Evolutionary conservation across 2,113 vertebrate species (phyloP).

Genomic region (Diphyllodes magnificus): DNA sequence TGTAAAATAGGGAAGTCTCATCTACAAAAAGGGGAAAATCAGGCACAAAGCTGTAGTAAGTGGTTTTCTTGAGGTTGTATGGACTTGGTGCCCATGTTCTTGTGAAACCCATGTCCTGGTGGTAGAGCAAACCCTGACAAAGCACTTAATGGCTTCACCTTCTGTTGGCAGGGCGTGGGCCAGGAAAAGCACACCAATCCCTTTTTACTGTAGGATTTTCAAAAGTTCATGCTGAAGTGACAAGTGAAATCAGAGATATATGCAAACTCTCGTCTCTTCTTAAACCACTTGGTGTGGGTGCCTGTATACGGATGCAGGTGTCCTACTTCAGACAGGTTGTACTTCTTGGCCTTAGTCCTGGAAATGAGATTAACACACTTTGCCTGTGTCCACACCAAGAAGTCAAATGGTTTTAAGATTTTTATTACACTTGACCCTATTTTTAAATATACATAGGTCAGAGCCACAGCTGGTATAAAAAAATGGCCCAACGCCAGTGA

Average conservation of each 20-base stretch:
- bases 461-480: conserved; percentile 1
- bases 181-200: not conserved
- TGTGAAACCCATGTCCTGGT: not conserved
- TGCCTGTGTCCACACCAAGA: not conserved
- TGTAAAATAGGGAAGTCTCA: not conserved
- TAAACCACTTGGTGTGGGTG: not conserved
- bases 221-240: not conserved
- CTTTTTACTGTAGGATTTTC: not conserved
- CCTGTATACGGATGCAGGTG: not conserved
- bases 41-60: not conserved
- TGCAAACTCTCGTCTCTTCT: not conserved
- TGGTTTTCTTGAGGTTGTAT: not conserved
- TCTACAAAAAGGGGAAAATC: not conserved
- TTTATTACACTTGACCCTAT: not conserved
- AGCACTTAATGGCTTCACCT: not conserved
- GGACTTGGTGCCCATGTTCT: not conserved
- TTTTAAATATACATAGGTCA: not conserved
- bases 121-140: not conserved
- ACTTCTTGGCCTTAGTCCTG: not conserved
- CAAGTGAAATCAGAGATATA: not conserved
- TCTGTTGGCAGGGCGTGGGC: not conserved
- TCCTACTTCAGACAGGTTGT: not conserved
- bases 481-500: not conserved
- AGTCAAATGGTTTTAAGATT: not conserved
- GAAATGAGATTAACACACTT: conserved; percentile 7